Conservation (phyloP, 2,888 invertebrate species). For the Cremastinae sp. region DNA sequence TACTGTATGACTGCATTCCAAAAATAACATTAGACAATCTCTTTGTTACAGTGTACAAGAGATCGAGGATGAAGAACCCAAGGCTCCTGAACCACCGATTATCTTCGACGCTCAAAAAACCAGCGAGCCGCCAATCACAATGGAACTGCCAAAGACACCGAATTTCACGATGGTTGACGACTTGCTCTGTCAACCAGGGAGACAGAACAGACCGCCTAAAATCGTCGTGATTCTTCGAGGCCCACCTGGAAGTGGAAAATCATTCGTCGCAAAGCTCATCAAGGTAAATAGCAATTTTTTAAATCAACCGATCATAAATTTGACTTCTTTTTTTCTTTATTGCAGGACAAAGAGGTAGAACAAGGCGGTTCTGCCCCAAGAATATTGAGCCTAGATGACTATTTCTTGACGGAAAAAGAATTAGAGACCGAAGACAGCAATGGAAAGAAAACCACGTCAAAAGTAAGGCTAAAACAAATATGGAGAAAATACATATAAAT, state of each 20-base stretch:
- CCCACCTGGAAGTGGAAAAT: constrained; percentile 97
- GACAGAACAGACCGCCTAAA: constrained; percentile 88
- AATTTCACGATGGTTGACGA: constrained; percentile 89
- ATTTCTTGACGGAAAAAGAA: constrained; percentile 95
- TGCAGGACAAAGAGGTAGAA: constrained; percentile 87
- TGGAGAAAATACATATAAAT: constrained; percentile 6
- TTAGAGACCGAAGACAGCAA: constrained; percentile 87
- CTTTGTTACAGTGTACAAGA: constrained; percentile 63
- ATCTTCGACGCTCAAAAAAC: constrained; percentile 71
- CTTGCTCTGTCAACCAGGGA: constrained; percentile 89
- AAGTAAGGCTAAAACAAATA: constrained; percentile 77
- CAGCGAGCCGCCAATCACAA: constrained; percentile 67
- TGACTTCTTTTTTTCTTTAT: constrained; percentile 60
- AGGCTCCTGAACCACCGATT: constrained; percentile 63
- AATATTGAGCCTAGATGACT: constrained; percentile 96
- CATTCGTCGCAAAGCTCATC: constrained; percentile 92
- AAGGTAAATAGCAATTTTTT: constrained; percentile 82
- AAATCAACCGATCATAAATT: neutral
- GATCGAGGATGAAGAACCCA: constrained; percentile 65
- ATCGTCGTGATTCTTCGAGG: constrained; percentile 95
- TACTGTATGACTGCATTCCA: neutral
- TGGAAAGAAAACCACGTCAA: constrained; percentile 86
- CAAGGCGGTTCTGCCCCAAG: constrained; percentile 94
- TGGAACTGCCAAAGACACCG: constrained; percentile 75
- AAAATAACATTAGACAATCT: constrained; percentile 5